Percentiles rank a stretch among this genome's conserved stretches.
These are phyloP conservation scores for Haliclystus octoradiatus DNA, from an alignment of 30 jellyfish, hydroid and myxozoan species.

Conservation along the genomic window DNA sequence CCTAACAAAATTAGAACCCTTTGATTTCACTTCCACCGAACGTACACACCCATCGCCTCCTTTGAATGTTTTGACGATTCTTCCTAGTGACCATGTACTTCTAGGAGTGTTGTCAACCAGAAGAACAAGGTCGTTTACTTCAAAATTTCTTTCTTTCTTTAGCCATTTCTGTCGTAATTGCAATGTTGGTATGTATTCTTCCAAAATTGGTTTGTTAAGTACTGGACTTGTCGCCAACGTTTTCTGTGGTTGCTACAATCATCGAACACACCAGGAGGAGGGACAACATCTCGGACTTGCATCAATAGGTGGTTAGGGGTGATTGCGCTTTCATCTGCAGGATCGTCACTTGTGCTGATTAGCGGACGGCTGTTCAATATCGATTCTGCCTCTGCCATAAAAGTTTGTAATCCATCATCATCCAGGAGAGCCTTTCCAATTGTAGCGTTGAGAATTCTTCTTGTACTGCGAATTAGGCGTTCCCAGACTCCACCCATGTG, in stretches of 20 bases:
- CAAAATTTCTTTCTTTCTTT: slow-evolving; percentile 7
- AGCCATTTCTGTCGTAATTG: slow-evolving; percentile 36
- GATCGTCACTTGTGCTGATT: slow-evolving; percentile 35
- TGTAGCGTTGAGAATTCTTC: slow-evolving; percentile 12
- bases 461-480: slow-evolving; percentile 25
- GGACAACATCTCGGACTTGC: slow-evolving; percentile 3
- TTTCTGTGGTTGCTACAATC: slow-evolving; percentile 18
- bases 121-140: slow-evolving; percentile 26
- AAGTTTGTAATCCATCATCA: slow-evolving; percentile 39
- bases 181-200: slow-evolving; percentile 22
- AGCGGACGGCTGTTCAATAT: slow-evolving; percentile 40
- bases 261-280: slow-evolving; percentile 36
- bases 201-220: slow-evolving; percentile 36
- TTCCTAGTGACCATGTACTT: slow-evolving; percentile 41
- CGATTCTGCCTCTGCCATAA: slow-evolving; percentile 37
- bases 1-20: slow-evolving; percentile 13
- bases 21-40: slow-evolving; percentile 14
- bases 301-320: slow-evolving; percentile 52
- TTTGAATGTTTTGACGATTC: slow-evolving; percentile 10
- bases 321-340: slow-evolving; percentile 23
- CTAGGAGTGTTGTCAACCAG: slow-evolving; percentile 19
- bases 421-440: slow-evolving; percentile 17
- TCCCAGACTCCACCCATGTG: slow-evolving; percentile 70
- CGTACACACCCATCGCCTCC: slow-evolving; percentile 32
- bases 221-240: slow-evolving; percentile 45